Evolutionary conservation across 2,888 invertebrate species (phyloP).

Genomic region (Caprella mutica): DNA sequence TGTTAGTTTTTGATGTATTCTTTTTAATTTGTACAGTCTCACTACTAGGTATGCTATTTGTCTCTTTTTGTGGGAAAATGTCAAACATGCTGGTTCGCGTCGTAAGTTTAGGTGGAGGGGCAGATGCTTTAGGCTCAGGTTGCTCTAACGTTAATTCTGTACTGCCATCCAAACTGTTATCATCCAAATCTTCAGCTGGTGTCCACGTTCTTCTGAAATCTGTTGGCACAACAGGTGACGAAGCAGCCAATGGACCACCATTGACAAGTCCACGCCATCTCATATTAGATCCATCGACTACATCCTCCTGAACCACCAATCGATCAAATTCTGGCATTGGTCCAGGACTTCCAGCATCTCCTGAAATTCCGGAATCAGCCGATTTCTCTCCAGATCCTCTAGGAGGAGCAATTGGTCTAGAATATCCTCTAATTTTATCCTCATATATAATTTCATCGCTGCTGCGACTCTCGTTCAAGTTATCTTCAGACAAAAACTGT

Average conservation of each 20-base stretch:
- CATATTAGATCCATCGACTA: neutral
- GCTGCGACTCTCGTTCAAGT: slow-evolving; percentile 13
- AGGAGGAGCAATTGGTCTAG: slow-evolving; percentile 38
- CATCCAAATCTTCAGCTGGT: slow-evolving; percentile 72
- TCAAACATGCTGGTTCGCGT: slow-evolving; percentile 36
- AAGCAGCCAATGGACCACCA: slow-evolving; percentile 35
- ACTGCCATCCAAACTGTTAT: slow-evolving; percentile 43
- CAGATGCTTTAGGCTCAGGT: slow-evolving; percentile 25
- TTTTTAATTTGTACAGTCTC: neutral
- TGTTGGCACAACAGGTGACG: slow-evolving; percentile 36
- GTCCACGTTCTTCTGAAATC: slow-evolving; percentile 51
- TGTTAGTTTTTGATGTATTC: neutral
- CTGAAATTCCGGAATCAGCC: slow-evolving; percentile 72
- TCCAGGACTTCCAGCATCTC: slow-evolving; percentile 53
- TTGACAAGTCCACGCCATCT: too few species aligned
- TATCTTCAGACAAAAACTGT: slow-evolving; percentile 5
- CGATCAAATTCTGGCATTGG: slow-evolving; percentile 36
- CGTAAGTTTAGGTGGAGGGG: slow-evolving; percentile 35
- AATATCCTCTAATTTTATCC: slow-evolving; percentile 38
- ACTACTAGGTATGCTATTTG: slow-evolving; percentile 4
- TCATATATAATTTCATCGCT: slow-evolving; percentile 38
- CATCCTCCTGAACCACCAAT: slow-evolving; percentile 6
- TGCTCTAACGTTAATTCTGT: too few species aligned
- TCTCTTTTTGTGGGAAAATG: neutral
- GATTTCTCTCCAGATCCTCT: slow-evolving; percentile 49